A percentile compares a stretch with the other conserved stretches of the same genome.
phyloP scores from a whole-genome alignment of 2,113 vertebrate species.

The Pollimyrus isidori region DNA sequence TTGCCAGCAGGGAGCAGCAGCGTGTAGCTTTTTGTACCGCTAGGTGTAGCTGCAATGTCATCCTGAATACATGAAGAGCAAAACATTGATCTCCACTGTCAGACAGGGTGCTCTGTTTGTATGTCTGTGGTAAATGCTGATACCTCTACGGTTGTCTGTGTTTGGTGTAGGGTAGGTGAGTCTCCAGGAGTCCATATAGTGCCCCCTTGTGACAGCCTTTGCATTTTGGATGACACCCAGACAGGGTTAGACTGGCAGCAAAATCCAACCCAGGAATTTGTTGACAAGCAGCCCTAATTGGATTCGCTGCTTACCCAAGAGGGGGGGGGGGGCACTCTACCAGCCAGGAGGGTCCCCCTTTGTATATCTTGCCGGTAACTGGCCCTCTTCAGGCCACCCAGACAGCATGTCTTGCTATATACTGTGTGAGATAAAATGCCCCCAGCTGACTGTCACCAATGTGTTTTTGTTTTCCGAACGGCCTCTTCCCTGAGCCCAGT shows the following conservation, averaged over 20 bases:
- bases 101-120: background rate
- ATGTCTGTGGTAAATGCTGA: background rate
- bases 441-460: background rate
- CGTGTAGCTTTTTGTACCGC: background rate
- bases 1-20: constrained; percentile 2
- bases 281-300: background rate
- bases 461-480: background rate
- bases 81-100: background rate
- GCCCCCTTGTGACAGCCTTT: background rate
- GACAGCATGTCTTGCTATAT: background rate
- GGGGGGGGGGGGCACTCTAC: background rate
- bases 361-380: background rate
- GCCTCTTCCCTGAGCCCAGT: background rate
- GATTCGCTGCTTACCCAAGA: background rate
- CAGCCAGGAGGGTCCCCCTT: background rate
- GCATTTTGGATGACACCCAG: background rate
- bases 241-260: background rate
- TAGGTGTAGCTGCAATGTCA: background rate
- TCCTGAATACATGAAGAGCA: background rate
- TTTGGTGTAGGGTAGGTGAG: background rate
- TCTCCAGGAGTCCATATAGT: background rate
- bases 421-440: background rate
- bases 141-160: background rate
- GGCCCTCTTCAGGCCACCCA: background rate
- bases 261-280: background rate